Percentiles rank a stretch among this genome's conserved stretches.
phyloP scores from a whole-genome alignment of 2,113 vertebrate genomes.

The Pavo muticus region DNA sequence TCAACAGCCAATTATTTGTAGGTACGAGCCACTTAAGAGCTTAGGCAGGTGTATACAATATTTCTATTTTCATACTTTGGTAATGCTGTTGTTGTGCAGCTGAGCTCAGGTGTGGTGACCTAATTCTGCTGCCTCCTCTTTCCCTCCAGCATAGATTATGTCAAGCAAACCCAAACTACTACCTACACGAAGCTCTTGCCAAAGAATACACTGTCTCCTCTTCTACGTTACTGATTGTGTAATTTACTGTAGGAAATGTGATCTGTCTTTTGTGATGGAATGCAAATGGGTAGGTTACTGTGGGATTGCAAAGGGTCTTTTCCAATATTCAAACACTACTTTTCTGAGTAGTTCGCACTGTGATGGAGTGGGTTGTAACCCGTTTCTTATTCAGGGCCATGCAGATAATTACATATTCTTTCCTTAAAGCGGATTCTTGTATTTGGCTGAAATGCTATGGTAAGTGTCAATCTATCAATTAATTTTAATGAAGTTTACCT shows the following conservation, averaged over 20 bases:
- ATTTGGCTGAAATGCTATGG: background rate
- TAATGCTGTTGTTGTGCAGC: background rate
- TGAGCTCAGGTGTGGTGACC: background rate
- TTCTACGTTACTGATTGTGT: background rate
- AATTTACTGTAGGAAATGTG: background rate
- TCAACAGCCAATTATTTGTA: constrained; percentile 94
- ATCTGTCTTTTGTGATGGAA: background rate
- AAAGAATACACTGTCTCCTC: background rate
- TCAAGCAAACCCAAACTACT: background rate
- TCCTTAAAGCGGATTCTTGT: background rate
- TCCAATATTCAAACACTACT: background rate
- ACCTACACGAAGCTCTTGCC: background rate
- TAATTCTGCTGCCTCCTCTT: background rate
- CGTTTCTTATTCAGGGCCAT: background rate
- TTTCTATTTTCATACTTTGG: background rate
- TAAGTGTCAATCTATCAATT: background rate
- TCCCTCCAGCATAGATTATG: background rate
- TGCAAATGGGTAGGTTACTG: background rate
- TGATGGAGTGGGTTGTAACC: background rate
- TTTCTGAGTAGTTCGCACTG: background rate
- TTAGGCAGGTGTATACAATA: background rate
- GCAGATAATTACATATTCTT: background rate
- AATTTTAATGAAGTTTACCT: background rate
- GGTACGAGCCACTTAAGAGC: constrained; percentile 79
- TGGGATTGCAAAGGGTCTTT: background rate